phyloP scores from a whole-genome alignment of 2,113 vertebrate species.

The Phocoena sinus region DNA sequence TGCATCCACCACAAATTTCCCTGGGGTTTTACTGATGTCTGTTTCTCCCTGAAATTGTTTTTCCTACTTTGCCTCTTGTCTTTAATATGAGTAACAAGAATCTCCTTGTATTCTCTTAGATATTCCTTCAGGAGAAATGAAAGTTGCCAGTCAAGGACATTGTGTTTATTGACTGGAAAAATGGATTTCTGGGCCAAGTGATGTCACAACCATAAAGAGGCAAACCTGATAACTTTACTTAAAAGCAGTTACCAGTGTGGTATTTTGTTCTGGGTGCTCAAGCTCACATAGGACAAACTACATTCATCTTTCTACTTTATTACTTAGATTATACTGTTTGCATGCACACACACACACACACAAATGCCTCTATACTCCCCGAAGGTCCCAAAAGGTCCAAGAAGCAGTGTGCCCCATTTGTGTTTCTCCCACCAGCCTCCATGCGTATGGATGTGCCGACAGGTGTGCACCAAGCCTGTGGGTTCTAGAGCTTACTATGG shows the following conservation, averaged over 20 bases:
- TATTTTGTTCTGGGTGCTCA: slow-evolving; percentile 74
- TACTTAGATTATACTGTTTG: slow-evolving; percentile 56
- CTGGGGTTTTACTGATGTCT: neutral
- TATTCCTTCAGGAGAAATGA: neutral
- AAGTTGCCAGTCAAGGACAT: slow-evolving; percentile 65
- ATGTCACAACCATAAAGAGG: slow-evolving; percentile 69
- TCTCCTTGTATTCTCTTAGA: neutral
- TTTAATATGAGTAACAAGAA: neutral
- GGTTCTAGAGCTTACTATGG: neutral
- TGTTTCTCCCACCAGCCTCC: neutral
- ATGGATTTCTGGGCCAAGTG: slow-evolving; percentile 50
- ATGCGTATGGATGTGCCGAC: neutral
- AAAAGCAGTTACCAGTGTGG: slow-evolving; percentile 74
- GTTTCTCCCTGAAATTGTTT: neutral
- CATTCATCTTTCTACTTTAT: slow-evolving; percentile 75
- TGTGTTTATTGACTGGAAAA: slow-evolving; percentile 55
- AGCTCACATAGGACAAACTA: slow-evolving; percentile 71
- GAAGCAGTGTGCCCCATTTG: neutral
- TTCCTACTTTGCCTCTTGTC: neutral
- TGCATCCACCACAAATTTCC: neutral
- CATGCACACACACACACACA: neutral
- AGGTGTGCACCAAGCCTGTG: neutral
- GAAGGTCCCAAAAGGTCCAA: neutral
- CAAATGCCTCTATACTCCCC: neutral
- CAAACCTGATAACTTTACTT: slow-evolving; percentile 74